Base-by-base conservation (phyloP, 2,888 invertebrate species). In the Lathronympha strigana region DNA sequence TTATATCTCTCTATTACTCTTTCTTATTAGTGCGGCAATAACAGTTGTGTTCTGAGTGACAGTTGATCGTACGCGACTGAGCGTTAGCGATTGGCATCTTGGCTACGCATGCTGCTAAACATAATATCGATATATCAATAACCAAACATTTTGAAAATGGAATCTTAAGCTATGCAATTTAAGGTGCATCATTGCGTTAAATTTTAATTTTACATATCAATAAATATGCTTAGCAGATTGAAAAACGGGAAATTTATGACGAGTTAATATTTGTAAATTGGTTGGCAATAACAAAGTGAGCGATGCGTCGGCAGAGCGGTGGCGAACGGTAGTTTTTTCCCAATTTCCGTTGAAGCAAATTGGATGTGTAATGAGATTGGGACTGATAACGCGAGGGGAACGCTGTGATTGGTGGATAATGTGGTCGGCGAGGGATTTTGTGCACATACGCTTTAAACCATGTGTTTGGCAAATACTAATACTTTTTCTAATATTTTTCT, bases 321-420 rank as follows among this genome's bases (percentile, higher is more conserved):
- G 33, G 21, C 57, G 47, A 45, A n/a, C 51, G 69, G 53, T 69
- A 71, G 71, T 71, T 74, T 75, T 73, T 72, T 47, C 47, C 72
- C 71, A 72, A 74, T 75, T 73, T 72, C 71, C 71, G 69, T 28
- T 67, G 63, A 71, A 69, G 60, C 74, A 73, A 72, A 74, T 76
- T 76, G 75, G 75, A 73, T 55, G 61, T 57, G 71, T 72, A 71
- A 74, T 70, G 74, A 74, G 75, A 73, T 76, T 72, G 68, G 71
- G 73, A 73, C 73, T 73, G 75, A 74, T 75, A 73, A 74, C 70
- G 76, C 72, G 73, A 68, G 69, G 70, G 70, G 69, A 73, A 69
- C 71, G 69, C 71, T 47, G 25, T n/a, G 38, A 61, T 50, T 50
- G 17, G 47, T 47, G 5, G 47, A 21, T 43, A 21, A 8, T 1